Evolutionary conservation across 2,888 invertebrate species (phyloP).

Genomic region (Trichopoda pennipes): DNA sequence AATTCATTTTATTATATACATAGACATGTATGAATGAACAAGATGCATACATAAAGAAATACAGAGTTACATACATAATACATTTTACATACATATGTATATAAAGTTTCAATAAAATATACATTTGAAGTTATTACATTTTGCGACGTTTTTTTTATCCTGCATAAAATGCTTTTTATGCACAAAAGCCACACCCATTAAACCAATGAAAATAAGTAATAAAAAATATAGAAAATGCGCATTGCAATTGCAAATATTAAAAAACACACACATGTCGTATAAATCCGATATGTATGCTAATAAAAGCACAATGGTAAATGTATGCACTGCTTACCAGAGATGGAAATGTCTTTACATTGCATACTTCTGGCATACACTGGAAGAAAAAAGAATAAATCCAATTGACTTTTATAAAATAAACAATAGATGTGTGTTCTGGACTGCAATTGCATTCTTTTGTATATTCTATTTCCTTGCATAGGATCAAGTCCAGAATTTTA

Average conservation of each 20-base stretch:
- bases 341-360: constrained; percentile 13
- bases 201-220: constrained; percentile 52
- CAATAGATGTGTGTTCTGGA: too few species aligned
- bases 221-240: constrained; percentile 62
- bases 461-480: too few species aligned
- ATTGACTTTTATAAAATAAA: too few species aligned
- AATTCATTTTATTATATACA: background rate
- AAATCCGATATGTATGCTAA: constrained; percentile 66
- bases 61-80: constrained; percentile 36
- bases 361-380: background rate
- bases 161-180: constrained; percentile 63
- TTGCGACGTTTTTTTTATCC: constrained; percentile 3
- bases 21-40: background rate
- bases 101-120: constrained; percentile 20
- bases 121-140: constrained; percentile 38
- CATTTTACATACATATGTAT: constrained; percentile 39
- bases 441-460: too few species aligned
- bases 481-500: too few species aligned
- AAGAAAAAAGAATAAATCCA: background rate
- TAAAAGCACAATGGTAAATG: constrained; percentile 55
- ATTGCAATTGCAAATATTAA: constrained; percentile 61
- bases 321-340: constrained; percentile 36
- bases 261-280: constrained; percentile 19
- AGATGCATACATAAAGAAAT: background rate
- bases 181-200: constrained; percentile 71